These are phyloP conservation scores for Rostratula benghalensis DNA, from an alignment of 2,113 vertebrate species.

Conservation along the genomic window DNA sequence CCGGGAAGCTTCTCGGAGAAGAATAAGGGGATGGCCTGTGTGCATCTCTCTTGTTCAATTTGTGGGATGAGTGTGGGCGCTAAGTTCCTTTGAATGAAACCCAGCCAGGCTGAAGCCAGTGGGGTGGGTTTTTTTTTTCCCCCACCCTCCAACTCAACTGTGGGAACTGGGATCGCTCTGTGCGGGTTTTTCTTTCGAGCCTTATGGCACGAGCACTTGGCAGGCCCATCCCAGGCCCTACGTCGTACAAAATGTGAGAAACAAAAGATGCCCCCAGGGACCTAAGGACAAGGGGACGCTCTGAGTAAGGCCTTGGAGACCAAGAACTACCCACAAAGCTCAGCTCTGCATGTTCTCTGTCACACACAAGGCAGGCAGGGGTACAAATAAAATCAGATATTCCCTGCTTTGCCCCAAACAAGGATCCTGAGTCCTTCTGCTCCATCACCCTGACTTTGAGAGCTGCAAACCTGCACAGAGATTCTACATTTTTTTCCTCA, in stretches of 20 bases:
- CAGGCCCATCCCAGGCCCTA: not conserved
- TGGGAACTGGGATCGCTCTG: not conserved
- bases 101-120: not conserved
- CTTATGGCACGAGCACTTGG: not conserved
- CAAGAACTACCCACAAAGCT: not conserved
- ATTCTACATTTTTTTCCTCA: not conserved
- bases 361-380: not conserved
- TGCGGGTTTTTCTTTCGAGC: not conserved
- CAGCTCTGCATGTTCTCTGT: not conserved
- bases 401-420: not conserved
- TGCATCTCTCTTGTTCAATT: not conserved
- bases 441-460: not conserved
- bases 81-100: not conserved
- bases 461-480: not conserved
- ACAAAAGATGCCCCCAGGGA: not conserved
- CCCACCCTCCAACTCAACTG: not conserved
- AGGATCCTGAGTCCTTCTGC: not conserved
- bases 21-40: rapidly evolving
- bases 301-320: not conserved
- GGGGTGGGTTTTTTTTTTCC: not conserved
- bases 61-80: not conserved
- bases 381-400: not conserved
- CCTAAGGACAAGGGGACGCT: not conserved
- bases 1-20: rapidly evolving
- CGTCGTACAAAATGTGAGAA: not conserved